Evolutionary conservation across 2,113 vertebrate genomes (phyloP), one percentile per base, ranked within the genome.

Genomic region (Serinus canaria): DNA sequence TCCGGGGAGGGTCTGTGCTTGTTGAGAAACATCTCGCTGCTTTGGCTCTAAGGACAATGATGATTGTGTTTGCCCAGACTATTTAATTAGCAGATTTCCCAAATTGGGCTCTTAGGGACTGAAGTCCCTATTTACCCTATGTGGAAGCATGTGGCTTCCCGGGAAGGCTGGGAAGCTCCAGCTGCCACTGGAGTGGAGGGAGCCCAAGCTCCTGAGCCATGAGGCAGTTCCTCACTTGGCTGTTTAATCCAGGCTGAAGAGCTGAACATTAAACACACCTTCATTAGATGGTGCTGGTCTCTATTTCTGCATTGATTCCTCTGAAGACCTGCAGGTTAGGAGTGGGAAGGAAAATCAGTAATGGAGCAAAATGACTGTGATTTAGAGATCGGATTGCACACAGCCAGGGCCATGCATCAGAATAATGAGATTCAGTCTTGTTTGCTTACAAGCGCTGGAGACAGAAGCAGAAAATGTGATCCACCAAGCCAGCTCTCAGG

Each of bases 391-490:
- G 5, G 93, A 70, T 96, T 95, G 96, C 95, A 67, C 5, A 2
- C 72, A 70, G 91, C 83, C 47, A 88, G 43, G 87, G 87, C 89
- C 79, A 19, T 94, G 92, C 82, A 89, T 91, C 93, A 95, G 81
- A 84, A 23, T 96, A 95, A 96, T 85, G 80, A 96, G 93, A 96
- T 96, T 95, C 95, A 89, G 77, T 28, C 92, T 88, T 87, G 92
- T 95, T 94, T 95, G 91, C 90, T 95, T 89, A 92, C 50, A 87
- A 90, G 94, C 62, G 16, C 77, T 95, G 92, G 96, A 95, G 96
- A 96, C 93, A 93, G 95, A 28, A 87, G 95, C 83, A 96, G 95
- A 89, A 96, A 94, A 95, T 56, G 88, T 21, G 88, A 96, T 92
- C 95, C 89, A 88, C 91, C 67, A 12, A 91, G 94, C 43, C 92